phyloP scores from a whole-genome alignment of 2,888 invertebrate genomes.

The Pheosia gnoma region DNA sequence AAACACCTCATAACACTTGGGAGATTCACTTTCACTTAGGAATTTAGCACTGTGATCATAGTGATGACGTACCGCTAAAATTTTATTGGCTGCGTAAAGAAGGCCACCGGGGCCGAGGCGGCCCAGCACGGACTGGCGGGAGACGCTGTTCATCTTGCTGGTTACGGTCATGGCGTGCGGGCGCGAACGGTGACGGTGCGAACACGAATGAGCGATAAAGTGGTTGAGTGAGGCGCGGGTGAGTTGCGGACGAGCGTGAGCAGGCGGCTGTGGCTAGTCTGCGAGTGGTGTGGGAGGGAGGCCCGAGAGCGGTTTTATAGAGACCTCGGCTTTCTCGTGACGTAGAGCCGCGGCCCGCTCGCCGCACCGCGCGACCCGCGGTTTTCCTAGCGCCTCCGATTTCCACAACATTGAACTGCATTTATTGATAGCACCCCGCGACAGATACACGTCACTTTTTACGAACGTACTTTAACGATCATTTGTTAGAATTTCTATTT shows the following conservation, averaged over 20 bases:
- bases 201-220: conserved; percentile 64
- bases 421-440: conserved; percentile 50
- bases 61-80: conserved; percentile 79
- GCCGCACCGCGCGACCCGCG: conserved; percentile 47
- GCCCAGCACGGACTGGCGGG: conserved; percentile 77
- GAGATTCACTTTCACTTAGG: conserved; percentile 49
- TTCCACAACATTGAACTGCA: conserved; percentile 60
- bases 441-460: conserved; percentile 34
- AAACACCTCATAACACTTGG: conserved; percentile 50
- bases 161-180: conserved; percentile 77
- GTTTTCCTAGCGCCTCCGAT: conserved; percentile 68
- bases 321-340: conserved; percentile 78
- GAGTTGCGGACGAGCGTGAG: conserved; percentile 63
- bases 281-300: conserved; percentile 76
- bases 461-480: neutral
- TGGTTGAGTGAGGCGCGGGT: conserved; percentile 55
- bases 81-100: conserved; percentile 79
- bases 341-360: conserved; percentile 60
- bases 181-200: conserved; percentile 58
- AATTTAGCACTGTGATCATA: conserved; percentile 33
- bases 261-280: conserved; percentile 64
- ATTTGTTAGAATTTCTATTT: neutral
- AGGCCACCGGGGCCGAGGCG: conserved; percentile 80
- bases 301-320: conserved; percentile 71
- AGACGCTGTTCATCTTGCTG: conserved; percentile 82